Percentiles rank a stretch among this genome's conserved stretches.
Conservation (phyloP, 2,888 invertebrate species). For the Escarpia spicata region DNA sequence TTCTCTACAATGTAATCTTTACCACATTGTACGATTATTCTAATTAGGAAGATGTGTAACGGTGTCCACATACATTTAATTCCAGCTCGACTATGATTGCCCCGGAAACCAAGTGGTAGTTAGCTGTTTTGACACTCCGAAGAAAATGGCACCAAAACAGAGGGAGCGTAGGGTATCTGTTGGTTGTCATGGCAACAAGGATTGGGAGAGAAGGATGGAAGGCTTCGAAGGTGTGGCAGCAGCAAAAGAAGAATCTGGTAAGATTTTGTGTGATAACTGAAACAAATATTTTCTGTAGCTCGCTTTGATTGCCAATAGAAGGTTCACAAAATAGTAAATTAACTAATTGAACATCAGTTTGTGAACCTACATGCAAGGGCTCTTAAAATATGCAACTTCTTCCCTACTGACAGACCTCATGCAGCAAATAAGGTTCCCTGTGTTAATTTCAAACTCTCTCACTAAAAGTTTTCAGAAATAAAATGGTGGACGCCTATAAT, state of each 20-base stretch:
- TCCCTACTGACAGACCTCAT: too few relatives aligned
- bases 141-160: neutral
- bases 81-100: neutral
- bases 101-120: neutral
- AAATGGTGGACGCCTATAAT: too few relatives aligned
- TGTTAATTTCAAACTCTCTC: neutral
- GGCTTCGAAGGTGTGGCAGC: neutral
- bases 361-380: too few relatives aligned
- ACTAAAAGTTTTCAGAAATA: too few relatives aligned
- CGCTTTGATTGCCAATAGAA: too few relatives aligned
- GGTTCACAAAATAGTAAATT: neutral
- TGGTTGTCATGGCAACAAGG: neutral
- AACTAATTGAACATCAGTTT: neutral
- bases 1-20: too few relatives aligned
- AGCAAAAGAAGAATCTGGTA: neutral
- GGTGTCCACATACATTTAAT: neutral
- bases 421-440: neutral
- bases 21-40: too few relatives aligned
- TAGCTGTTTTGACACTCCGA: constrained; percentile 4
- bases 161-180: neutral
- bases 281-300: neutral
- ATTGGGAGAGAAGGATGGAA: neutral
- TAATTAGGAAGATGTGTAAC: neutral
- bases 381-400: too few relatives aligned
- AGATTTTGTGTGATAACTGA: neutral